Evolutionary conservation across 1,140 invertebrate genomes (phyloP).

Genomic region (Lutraria rhynchaena): DNA sequence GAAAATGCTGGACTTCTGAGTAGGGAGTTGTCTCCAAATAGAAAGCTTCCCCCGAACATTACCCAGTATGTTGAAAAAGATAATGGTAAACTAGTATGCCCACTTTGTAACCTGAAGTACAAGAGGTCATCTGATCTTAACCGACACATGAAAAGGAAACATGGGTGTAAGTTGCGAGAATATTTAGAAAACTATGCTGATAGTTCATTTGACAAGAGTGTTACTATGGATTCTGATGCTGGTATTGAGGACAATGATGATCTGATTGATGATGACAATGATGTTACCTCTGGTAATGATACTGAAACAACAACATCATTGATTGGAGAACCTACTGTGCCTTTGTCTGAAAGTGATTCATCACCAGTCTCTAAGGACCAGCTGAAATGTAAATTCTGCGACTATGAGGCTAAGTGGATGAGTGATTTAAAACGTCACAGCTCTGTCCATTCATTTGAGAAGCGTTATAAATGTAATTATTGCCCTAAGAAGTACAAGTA

Average conservation of each 20-base stretch:
- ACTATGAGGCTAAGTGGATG: conserved; percentile 91
- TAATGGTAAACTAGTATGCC: conserved; percentile 85
- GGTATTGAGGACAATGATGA: conserved; percentile 30
- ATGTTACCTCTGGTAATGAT: conserved; percentile 7
- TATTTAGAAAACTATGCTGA: conserved; percentile 63
- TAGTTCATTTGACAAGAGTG: conserved; percentile 37
- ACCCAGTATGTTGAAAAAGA: conserved; percentile 49
- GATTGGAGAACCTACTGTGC: conserved; percentile 31
- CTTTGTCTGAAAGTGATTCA: conserved; percentile 35
- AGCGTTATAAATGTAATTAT: conserved; percentile 80
- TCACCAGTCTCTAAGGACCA: conserved; percentile 52
- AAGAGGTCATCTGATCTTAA: conserved; percentile 80
- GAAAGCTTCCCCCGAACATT: conserved; percentile 42
- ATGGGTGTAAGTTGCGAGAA: conserved; percentile 74
- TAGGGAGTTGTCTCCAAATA: conserved; percentile 26
- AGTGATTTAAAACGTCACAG: conserved; percentile 89
- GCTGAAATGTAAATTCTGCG: conserved; percentile 87
- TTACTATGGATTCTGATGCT: conserved; percentile 56
- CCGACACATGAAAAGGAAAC: conserved; percentile 82
- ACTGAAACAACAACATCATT: neutral
- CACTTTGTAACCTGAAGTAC: conserved; percentile 80
- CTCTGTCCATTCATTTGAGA: conserved; percentile 86
- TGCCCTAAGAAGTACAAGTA: conserved; percentile 83
- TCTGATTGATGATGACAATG: conserved; percentile 19
- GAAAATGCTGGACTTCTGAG: conserved; percentile 13